These are phyloP conservation scores for Kryptopterus vitreolus DNA, from an alignment of 2,797 vertebrate species.

Conservation along the genomic window DNA sequence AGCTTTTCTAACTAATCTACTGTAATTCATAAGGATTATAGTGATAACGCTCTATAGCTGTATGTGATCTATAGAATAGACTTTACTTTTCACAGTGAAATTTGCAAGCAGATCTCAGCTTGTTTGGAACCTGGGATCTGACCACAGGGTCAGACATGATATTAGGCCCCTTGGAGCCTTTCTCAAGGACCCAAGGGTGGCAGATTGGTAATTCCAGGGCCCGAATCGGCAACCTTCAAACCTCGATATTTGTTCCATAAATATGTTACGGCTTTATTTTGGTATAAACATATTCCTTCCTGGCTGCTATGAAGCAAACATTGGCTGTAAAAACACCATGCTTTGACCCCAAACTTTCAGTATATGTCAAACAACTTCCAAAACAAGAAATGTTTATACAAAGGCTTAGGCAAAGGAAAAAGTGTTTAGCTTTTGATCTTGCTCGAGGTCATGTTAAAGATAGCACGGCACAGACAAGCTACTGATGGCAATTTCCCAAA, in stretches of 20 bases:
- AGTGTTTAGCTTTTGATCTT: neutral
- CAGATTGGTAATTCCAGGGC: no score
- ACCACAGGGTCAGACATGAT: no score
- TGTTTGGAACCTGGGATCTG: no score
- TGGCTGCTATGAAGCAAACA: neutral
- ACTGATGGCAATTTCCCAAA: neutral
- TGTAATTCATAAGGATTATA: neutral
- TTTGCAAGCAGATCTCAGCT: no score
- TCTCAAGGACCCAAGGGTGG: no score
- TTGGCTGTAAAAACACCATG: neutral
- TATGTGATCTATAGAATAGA: neutral
- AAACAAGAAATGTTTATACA: neutral
- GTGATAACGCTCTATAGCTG: neutral
- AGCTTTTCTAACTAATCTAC: neutral
- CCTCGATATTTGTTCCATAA: neutral
- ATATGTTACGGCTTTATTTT: no score
- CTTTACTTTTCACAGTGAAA: no score
- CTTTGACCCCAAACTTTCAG: neutral
- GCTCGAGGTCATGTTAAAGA: neutral
- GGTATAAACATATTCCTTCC: no score
- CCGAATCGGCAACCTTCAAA: neutral
- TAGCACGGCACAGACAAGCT: neutral
- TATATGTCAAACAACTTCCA: neutral
- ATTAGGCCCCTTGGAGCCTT: no score
- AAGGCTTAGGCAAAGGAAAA: neutral